Base-by-base conservation (phyloP, 2,888 invertebrate genomes). In the Oligia strigilis region DNA sequence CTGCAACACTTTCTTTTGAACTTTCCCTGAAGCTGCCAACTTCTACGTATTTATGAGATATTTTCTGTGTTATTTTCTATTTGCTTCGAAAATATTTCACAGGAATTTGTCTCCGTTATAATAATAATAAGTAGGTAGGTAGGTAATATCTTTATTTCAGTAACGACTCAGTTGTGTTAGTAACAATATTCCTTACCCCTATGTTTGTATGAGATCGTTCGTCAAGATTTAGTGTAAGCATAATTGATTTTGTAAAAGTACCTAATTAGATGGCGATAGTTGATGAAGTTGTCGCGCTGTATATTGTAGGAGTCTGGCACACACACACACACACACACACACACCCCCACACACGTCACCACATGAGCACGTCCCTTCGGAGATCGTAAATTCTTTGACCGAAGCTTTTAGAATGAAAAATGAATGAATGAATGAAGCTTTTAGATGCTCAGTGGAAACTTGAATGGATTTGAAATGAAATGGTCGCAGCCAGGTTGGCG, bases 241-340 rank as follows among this genome's bases (percentile, higher is more conserved):
- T 75, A 65, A 82, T 86, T 73, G 78, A 62, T 82, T 72, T 74
- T 64, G n/a, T 64, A 64, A 58, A 77, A 60, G 55, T 43, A 29
- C 29, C 29, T 29, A 76, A 77, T 67, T 73, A 29, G 58, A 81
- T 75, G 81, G 71, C 40, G 36, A 55, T 64, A 64, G 58, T 85
- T 64, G 73, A 70, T 70, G 65, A 85, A 77, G 66, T 77, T 46
- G 43, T 60, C 52, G 14, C 36, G 65, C 43, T 72, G 14, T 65
- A 36, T 72, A 52, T 58, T 62, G 73, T 43, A 65, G n/a, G 29
- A 43, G 46, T 64, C 40, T 64, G 72, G 65, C 64, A 40, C n/a
- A 43, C 52, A 79, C 62, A 14, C 17, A 52, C 5, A 52, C 17
- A 29, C 29, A 29, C 29, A 29, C n/a, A n/a, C n/a, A 79, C 62